Percentiles rank a stretch among this genome's conserved stretches.
phyloP scores from a whole-genome alignment of 2,113 vertebrate species.

The Xenus cinereus region DNA sequence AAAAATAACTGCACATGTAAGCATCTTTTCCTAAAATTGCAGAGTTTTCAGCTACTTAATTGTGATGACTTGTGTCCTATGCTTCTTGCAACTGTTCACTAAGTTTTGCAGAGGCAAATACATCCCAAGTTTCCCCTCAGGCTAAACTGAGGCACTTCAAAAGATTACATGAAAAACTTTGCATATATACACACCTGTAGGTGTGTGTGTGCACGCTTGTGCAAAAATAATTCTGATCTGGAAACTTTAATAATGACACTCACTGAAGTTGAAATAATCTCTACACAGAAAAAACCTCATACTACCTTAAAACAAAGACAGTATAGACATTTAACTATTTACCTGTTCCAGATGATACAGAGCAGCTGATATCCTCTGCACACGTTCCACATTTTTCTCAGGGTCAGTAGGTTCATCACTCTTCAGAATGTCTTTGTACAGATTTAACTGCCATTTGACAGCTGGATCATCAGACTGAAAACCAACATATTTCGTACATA shows the following conservation, averaged over 20 bases:
- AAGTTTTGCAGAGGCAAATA: background rate
- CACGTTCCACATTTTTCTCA: slow-evolving; percentile 87
- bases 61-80: background rate
- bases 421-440: slow-evolving; percentile 92
- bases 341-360: slow-evolving; percentile 93
- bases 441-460: slow-evolving; percentile 95
- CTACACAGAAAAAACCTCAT: background rate
- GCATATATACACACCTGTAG: background rate
- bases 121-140: background rate
- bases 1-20: background rate
- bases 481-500: background rate
- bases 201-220: rapidly evolving
- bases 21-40: background rate
- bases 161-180: background rate
- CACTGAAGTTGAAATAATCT: background rate
- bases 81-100: background rate
- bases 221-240: background rate
- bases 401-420: slow-evolving; percentile 84
- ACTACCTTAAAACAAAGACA: background rate
- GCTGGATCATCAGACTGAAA: slow-evolving; percentile 94
- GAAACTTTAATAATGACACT: background rate
- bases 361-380: slow-evolving; percentile 96
- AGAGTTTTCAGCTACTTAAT: background rate
- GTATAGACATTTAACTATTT: background rate
- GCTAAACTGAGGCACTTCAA: background rate